Base-by-base conservation (phyloP, 2,797 vertebrate species). In the Hippoglossus hippoglossus region DNA sequence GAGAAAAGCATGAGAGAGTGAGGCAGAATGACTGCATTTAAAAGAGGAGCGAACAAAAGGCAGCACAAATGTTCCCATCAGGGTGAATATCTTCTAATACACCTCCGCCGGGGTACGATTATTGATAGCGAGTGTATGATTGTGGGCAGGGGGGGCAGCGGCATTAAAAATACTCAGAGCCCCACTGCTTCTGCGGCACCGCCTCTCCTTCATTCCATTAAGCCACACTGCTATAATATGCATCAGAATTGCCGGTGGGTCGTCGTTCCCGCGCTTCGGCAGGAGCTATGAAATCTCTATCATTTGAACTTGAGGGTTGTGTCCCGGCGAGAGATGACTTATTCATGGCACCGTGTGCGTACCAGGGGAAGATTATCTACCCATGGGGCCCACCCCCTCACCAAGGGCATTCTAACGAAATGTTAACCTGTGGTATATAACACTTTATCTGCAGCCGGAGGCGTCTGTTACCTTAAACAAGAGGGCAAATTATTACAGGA, bases 251-350 rank as follows among this genome's bases (percentile, higher is more conserved):
- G 85, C 73, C 63, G 77, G 76, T 34, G 62, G 76, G 67, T 73
- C 78, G 73, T 76, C 57, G 13, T 68, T 81, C 59, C 59, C 73
- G 60, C 71, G 88, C 75, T 64, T 49, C 57, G 47, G 79, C 80
- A 67, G 71, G 63, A 73, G 24, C 41, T 70, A 70, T 60, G 64
- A 88, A 90, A 91, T 85, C 77, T 83, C 81, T 90, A 90, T 93
- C 84, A 89, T 89, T 85, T 83, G 77, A 80, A 90, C 81, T 85
- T 69, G 83, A 87, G 84, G 84, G 71, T 69, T 71, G 80, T 67
- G 72, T 90, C 79, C 86, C 80, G 71, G 79, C 68, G 82, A 77
- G 77, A 84, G 77, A 93, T 93, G 88, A 92, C 88, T 93, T 92
- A 92, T 94, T 92, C 90, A 88, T 88, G 69, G 73, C 70, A 62